These are phyloP conservation scores for Clarias magur DNA, from an alignment of 2,113 vertebrate genomes.

Conservation along the genomic window DNA sequence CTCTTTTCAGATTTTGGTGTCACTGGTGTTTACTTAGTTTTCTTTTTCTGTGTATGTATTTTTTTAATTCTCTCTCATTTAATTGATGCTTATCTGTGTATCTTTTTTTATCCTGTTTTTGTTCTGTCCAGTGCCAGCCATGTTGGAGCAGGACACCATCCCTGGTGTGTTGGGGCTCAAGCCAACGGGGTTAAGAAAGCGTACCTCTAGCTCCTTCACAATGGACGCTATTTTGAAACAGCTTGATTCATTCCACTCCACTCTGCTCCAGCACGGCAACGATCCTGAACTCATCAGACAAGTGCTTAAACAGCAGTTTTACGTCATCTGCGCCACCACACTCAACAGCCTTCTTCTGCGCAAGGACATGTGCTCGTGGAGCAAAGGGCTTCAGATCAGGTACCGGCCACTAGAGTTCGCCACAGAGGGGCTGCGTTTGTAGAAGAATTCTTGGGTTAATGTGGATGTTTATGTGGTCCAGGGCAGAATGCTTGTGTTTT, in stretches of 20 bases:
- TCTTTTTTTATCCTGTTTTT: neutral
- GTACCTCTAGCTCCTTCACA: constrained; percentile 84
- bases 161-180: constrained; percentile 92
- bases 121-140: constrained; percentile 81
- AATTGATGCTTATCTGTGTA: neutral
- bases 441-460: neutral
- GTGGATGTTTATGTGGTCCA: neutral
- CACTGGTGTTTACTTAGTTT: neutral
- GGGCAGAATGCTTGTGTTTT: neutral
- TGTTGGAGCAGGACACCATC: constrained; percentile 93
- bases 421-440: neutral
- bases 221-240: constrained; percentile 88
- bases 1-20: neutral
- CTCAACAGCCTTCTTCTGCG: constrained; percentile 93
- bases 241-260: constrained; percentile 83
- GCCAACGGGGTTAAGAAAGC: constrained; percentile 88
- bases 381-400: constrained; percentile 98
- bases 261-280: constrained; percentile 87
- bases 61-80: neutral
- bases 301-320: constrained; percentile 91
- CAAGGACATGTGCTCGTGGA: constrained; percentile 99
- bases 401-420: constrained; percentile 53
- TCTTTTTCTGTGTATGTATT: neutral
- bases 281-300: constrained; percentile 87
- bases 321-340: constrained; percentile 85